Evolutionary conservation across 1,140 invertebrate genomes (phyloP).

Genomic region (Neoseiulus cucumeris): DNA sequence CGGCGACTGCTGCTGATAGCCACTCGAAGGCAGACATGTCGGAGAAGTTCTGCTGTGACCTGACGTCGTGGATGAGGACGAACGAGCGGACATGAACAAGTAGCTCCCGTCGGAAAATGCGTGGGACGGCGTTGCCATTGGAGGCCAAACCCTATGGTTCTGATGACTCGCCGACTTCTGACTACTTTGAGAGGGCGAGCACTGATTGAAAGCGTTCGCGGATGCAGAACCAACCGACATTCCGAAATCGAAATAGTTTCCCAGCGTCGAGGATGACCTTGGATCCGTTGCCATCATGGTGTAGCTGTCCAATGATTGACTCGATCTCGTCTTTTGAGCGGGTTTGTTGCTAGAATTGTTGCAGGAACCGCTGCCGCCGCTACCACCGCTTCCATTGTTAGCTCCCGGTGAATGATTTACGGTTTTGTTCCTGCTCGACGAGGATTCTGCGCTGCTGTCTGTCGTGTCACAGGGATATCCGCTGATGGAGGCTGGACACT

Average conservation of each 20-base stretch:
- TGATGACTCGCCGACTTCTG: neutral
- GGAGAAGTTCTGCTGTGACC: too few species aligned
- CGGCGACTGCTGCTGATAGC: neutral
- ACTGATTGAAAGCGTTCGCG: neutral
- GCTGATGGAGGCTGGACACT: neutral
- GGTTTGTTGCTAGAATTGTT: neutral
- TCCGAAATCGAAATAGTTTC: neutral
- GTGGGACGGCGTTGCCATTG: neutral
- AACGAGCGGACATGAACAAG: neutral
- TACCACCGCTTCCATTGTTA: neutral
- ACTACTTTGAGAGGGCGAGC: neutral
- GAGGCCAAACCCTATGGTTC: constrained; percentile 1
- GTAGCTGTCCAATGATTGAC: constrained; percentile 3
- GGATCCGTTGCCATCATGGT: neutral
- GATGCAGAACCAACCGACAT: neutral
- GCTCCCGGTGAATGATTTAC: too few species aligned
- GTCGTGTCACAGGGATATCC: neutral
- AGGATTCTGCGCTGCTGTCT: neutral
- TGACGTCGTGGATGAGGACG: neutral
- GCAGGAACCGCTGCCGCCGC: neutral
- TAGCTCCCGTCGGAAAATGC: neutral
- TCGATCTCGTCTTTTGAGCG: constrained; percentile 6
- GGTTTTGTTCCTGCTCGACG: too few species aligned
- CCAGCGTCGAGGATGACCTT: neutral
- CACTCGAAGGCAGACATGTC: too few species aligned